Conservation (phyloP, 2,797 vertebrate species). For the Columba guinea region DNA sequence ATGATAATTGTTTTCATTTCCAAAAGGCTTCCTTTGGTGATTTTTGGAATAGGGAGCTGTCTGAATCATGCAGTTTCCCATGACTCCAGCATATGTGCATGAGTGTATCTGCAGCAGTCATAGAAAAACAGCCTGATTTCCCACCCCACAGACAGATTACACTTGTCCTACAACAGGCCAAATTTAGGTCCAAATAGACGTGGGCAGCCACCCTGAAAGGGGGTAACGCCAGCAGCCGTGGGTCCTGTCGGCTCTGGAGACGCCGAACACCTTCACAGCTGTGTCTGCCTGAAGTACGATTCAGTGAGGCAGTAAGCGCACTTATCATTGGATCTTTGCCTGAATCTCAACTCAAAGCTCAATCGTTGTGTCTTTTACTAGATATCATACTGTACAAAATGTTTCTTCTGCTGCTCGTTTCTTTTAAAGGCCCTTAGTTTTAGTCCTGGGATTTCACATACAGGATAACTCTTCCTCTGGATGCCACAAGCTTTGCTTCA, state of each 20-base stretch:
- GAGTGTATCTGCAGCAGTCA: neutral
- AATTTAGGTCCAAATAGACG: neutral
- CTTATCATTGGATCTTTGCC: neutral
- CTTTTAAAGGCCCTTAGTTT: neutral
- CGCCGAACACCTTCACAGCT: neutral
- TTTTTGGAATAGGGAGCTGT: neutral
- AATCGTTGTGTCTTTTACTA: neutral
- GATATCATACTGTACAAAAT: neutral
- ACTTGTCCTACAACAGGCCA: neutral
- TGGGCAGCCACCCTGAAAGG: neutral
- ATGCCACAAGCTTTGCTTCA: neutral
- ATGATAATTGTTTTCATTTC: neutral
- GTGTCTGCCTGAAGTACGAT: neutral
- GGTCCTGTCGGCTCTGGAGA: neutral
- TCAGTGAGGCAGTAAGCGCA: neutral
- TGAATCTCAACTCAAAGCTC: neutral
- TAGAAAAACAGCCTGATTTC: slow-evolving; percentile 2
- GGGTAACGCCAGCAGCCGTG: neutral
- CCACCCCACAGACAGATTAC: neutral
- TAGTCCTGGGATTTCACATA: neutral
- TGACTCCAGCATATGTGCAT: neutral
- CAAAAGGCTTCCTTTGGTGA: neutral
- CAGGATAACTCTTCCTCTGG: rapidly evolving
- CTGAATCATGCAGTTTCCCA: slow-evolving; percentile 10
- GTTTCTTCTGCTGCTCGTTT: neutral